Evolutionary conservation across 2,888 invertebrate genomes (phyloP).

Genomic region (Esperia sulphurella): DNA sequence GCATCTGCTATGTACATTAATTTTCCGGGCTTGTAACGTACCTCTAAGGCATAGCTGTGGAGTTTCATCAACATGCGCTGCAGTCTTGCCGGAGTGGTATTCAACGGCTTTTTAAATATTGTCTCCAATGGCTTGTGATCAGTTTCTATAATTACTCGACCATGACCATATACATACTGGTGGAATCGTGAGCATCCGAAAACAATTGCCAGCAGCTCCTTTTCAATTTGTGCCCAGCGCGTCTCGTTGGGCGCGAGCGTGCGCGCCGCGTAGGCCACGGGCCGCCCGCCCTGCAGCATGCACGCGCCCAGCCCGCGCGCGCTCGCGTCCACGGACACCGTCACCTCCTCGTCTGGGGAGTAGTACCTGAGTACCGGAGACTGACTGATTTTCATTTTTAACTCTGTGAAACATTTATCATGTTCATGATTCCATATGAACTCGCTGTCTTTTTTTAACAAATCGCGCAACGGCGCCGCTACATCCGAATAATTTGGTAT

Average conservation of each 20-base stretch:
- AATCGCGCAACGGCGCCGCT: not conserved
- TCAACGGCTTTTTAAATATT: conserved; percentile 23
- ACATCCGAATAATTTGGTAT: conserved; percentile 2
- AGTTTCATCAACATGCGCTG: conserved; percentile 26
- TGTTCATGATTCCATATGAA: conserved; percentile 15
- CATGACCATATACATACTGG: conserved; percentile 25
- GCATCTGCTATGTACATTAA: conserved; percentile 26
- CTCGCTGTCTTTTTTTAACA: conserved; percentile 16
- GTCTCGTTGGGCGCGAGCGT: conserved; percentile 10
- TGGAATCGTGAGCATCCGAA: conserved; percentile 22
- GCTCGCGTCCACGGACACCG: conserved; percentile 21
- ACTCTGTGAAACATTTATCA: not conserved
- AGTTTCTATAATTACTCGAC: conserved; percentile 17
- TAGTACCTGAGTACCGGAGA: conserved; percentile 15
- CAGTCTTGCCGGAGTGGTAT: conserved; percentile 19
- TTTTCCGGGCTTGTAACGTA: conserved; percentile 23
- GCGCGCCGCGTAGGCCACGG: too few species aligned
- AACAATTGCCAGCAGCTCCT: conserved; percentile 27
- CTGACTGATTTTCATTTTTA: conserved; percentile 8
- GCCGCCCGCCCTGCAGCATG: conserved; percentile 13
- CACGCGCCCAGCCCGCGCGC: conserved; percentile 14
- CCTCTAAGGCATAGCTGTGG: conserved; percentile 21
- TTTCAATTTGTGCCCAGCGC: conserved; percentile 26
- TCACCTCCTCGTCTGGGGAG: conserved; percentile 2
- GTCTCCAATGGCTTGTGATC: conserved; percentile 29